Base-by-base conservation (phyloP, 2,113 vertebrate species). In the Sula dactylatra region DNA sequence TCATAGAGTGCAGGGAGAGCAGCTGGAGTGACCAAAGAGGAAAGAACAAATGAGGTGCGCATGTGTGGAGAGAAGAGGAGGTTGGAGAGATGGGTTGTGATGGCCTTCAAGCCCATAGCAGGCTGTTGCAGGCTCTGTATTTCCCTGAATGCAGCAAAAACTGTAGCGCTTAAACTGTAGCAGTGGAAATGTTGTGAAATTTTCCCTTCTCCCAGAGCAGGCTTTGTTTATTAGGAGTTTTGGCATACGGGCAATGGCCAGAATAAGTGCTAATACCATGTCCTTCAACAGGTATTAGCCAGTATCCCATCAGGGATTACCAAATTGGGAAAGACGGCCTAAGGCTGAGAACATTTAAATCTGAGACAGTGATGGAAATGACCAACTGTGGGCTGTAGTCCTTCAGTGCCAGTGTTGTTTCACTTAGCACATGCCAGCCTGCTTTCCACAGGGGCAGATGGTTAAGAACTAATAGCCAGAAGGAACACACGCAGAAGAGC, bases 21-120 rank as follows among this genome's bases (percentile, higher is more conserved):
- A 0, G 22, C 55, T 59, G 83, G 59, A 49, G 29, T 3, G 49
- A 49, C 13, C 3, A 1, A 1, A 8, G 83, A 44, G 38, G 6
- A 11, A 40, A 42, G 71, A 38, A 34, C 0, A 0, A 47, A 16
- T 1, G 6, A 86, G 38, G 31, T 69, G 45, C 65, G 47, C 2
- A 2, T 16, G 24, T 4, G 3, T 0, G 5, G 64, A 44, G 50
- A 31, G 45, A 19, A 44, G 36, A 49, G 34, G 47, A 38, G 22
- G 11, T 5, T 74, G 66, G 17, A 62, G 52, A 42, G 31, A 38
- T 20, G 17, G 7, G 2, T 7, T 45, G 34, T 15, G 52, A 2
- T 18, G 58, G 8, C 26, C 26, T 44, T 52, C 36, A n/a, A 61
- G 29, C 59, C 26, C 16, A 2, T 18, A 9, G 34, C 0, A 2